A percentile compares a stretch with the other conserved stretches of the same genome.
Conservation (phyloP, 2,113 vertebrate species). For the Ciconia boyciana region DNA sequence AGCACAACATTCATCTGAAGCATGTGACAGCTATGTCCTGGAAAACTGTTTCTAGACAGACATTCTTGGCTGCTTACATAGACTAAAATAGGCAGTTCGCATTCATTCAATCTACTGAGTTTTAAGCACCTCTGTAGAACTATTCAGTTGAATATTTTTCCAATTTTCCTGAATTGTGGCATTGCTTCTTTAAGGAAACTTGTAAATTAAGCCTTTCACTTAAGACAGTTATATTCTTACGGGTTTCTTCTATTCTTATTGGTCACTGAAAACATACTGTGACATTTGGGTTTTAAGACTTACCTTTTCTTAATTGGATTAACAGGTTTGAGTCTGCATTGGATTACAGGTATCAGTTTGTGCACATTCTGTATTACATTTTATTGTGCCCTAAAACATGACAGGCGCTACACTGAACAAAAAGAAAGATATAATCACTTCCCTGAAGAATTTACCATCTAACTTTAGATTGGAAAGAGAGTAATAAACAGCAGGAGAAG, state of each 20-base stretch:
- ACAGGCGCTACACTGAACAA: background rate
- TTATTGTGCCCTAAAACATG: background rate
- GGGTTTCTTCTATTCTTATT: constrained; percentile 1
- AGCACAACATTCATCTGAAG: constrained; percentile 41
- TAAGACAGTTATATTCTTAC: background rate
- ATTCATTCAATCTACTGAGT: background rate
- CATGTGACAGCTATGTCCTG: constrained; percentile 31
- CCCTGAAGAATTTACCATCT: constrained; percentile 17
- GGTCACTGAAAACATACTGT: background rate
- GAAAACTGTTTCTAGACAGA: constrained; percentile 53
- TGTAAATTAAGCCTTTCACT: constrained; percentile 34
- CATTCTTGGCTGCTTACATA: constrained; percentile 40
- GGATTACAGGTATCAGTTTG: background rate
- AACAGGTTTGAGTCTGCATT: background rate
- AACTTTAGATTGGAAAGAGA: constrained; percentile 36
- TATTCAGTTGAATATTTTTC: constrained; percentile 5
- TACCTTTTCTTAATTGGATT: background rate
- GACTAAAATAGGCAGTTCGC: constrained; percentile 9
- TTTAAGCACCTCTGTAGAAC: constrained; percentile 33
- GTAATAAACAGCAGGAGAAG: constrained; percentile 59
- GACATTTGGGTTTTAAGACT: constrained; percentile 9
- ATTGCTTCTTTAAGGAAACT: constrained; percentile 18
- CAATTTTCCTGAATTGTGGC: background rate
- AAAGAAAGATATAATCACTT: constrained; percentile 7
- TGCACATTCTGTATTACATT: background rate